These are phyloP conservation scores for Sternotherus odoratus DNA, from an alignment of 2,797 vertebrate genomes.

Conservation along the genomic window DNA sequence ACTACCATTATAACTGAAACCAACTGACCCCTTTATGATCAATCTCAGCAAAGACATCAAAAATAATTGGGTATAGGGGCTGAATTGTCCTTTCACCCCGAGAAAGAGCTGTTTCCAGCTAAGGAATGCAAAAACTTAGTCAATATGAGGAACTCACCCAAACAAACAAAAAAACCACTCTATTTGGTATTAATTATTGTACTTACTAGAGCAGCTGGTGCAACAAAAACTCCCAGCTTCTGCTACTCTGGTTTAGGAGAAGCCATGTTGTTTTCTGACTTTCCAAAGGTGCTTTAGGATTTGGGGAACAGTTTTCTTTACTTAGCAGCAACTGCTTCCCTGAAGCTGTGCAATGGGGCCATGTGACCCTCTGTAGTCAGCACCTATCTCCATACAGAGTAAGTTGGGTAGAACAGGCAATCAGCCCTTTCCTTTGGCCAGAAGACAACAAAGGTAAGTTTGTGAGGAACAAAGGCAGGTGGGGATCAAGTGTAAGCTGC, in stretches of 20 bases:
- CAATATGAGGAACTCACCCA: background rate
- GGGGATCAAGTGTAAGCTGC: background rate
- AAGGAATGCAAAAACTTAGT: background rate
- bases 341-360: background rate
- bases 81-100: background rate
- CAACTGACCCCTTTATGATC: background rate
- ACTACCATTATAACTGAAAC: background rate
- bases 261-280: background rate
- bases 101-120: background rate
- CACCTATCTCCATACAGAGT: background rate
- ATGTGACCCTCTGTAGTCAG: background rate
- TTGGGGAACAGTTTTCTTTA: background rate
- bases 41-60: background rate
- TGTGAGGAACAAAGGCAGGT: background rate
- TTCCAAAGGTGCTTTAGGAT: background rate
- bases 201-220: background rate
- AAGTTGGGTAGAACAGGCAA: background rate
- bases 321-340: background rate
- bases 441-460: background rate
- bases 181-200: background rate
- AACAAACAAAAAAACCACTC: background rate
- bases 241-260: background rate
- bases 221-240: background rate
- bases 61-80: background rate
- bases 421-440: background rate